Percentiles rank a stretch among this genome's conserved stretches.
phyloP scores from a whole-genome alignment of 2,113 vertebrate species.

The Vicugna pacos region DNA sequence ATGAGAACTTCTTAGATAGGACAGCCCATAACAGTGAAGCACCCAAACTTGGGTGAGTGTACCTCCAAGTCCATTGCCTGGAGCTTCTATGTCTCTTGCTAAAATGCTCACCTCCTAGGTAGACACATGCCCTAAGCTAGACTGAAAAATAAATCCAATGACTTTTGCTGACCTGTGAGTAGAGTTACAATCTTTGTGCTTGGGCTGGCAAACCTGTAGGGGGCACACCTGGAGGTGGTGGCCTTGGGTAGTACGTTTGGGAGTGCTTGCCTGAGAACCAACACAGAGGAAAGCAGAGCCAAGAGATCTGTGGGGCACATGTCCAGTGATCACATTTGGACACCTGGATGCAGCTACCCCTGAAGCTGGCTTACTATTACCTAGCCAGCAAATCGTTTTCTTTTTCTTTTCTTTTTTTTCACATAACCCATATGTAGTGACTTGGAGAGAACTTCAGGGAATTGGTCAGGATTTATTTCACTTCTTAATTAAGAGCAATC shows the following conservation, averaged over 20 bases:
- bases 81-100: background rate
- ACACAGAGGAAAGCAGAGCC: background rate
- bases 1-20: background rate
- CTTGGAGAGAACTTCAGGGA: background rate
- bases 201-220: background rate
- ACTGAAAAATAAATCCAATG: background rate
- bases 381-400: background rate
- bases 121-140: background rate
- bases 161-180: background rate
- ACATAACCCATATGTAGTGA: background rate
- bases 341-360: background rate
- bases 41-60: no score
- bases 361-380: background rate
- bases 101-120: background rate
- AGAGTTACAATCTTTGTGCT: background rate
- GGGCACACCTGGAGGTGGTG: background rate
- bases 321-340: background rate
- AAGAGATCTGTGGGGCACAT: background rate
- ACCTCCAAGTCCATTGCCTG: fast-evolving
- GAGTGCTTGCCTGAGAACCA: background rate
- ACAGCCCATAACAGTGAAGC: background rate
- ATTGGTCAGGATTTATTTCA: background rate
- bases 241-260: background rate
- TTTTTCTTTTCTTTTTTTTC: background rate
- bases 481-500: background rate